phyloP scores from a whole-genome alignment of 2,888 invertebrate genomes.

The Apodemia duryi region DNA sequence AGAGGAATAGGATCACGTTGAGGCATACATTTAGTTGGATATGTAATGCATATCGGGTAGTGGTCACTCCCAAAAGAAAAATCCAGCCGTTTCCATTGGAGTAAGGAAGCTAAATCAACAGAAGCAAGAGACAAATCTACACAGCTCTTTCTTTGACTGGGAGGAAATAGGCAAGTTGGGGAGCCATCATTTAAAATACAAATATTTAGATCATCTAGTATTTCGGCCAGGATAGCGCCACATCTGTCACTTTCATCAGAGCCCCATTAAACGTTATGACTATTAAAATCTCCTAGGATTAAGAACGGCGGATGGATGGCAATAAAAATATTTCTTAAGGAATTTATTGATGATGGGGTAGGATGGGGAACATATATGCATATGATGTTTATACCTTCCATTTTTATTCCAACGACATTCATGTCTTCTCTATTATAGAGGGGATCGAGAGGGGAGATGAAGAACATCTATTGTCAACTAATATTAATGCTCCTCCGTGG shows the following conservation, averaged over 20 bases:
- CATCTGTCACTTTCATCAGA: neutral
- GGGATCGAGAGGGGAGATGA: neutral
- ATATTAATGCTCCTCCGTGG: neutral
- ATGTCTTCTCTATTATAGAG: neutral
- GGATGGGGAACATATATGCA: conserved; percentile 1
- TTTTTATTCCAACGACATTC: neutral
- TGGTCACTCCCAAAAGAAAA: conserved; percentile 1
- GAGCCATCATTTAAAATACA: neutral
- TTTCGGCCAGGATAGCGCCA: neutral
- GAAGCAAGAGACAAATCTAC: neutral
- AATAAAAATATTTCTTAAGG: neutral
- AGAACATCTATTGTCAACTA: neutral
- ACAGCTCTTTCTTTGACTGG: neutral
- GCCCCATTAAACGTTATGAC: neutral
- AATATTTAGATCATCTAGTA: neutral
- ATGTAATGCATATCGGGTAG: neutral
- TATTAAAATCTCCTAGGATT: conserved; percentile 2
- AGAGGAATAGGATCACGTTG: neutral
- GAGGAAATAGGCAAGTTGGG: neutral
- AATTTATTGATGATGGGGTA: neutral
- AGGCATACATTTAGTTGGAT: neutral
- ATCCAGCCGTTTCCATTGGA: neutral
- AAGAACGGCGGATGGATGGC: neutral
- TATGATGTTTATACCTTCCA: neutral
- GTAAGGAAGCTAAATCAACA: neutral